Conservation (phyloP, 2,888 invertebrate genomes). For the Andrena praecox region DNA sequence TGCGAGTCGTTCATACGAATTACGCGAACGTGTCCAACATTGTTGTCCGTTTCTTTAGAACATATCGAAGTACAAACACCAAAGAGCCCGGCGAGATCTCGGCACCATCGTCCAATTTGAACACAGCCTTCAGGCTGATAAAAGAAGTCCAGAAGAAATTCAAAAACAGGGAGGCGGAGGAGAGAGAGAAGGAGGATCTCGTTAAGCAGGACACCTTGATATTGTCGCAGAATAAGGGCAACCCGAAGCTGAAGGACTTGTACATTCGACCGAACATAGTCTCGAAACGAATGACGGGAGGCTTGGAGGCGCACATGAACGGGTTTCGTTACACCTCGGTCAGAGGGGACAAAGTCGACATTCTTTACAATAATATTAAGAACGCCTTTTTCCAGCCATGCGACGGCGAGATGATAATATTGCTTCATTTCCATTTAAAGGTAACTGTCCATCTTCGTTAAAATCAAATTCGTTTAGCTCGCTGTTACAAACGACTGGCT, state of each 20-base stretch:
- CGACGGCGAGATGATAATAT: conserved; percentile 99
- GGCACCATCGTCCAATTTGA: conserved; percentile 97
- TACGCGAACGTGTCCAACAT: background rate
- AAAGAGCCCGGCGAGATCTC: conserved; percentile 98
- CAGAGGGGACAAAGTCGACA: conserved; percentile 99
- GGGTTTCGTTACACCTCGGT: conserved; percentile 99
- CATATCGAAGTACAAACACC: conserved; percentile 98
- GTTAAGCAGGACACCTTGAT: conserved; percentile 99
- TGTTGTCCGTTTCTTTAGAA: conserved; percentile 86
- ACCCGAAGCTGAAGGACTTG: conserved; percentile 98
- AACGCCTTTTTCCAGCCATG: conserved; percentile 99
- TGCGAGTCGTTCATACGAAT: background rate
- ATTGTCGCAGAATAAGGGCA: conserved; percentile 97
- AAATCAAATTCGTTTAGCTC: background rate
- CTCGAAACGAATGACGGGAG: conserved; percentile 96
- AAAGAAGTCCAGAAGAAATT: conserved; percentile 99
- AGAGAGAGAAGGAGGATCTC: conserved; percentile 98
- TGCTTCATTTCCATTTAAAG: conserved; percentile 99
- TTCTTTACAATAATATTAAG: conserved; percentile 99
- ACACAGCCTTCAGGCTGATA: conserved; percentile 98
- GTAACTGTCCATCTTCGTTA: conserved; percentile 80
- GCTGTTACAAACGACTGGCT: background rate
- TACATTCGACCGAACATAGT: conserved; percentile 99
- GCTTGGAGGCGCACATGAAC: conserved; percentile 97
- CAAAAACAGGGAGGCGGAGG: conserved; percentile 99